Conservation (phyloP, 2,888 invertebrate genomes). For the Entomobrya proxima region DNA sequence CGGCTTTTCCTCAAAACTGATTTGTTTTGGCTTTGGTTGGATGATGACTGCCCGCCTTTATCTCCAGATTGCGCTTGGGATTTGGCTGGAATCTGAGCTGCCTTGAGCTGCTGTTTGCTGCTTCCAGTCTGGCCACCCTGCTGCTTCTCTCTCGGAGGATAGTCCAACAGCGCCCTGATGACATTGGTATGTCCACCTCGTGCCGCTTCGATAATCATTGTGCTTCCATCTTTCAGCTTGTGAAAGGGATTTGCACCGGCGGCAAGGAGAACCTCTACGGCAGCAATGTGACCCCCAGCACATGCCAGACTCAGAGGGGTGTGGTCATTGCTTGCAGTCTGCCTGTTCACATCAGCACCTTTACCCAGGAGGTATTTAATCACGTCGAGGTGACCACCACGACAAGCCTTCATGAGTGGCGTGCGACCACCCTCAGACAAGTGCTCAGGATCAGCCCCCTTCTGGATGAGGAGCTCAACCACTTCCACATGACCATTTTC, state of each 20-base stretch:
- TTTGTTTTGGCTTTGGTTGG: slow-evolving; percentile 73
- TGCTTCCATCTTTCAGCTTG: slow-evolving; percentile 98
- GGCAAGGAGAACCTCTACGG: slow-evolving; percentile 93
- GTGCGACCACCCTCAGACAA: slow-evolving; percentile 98
- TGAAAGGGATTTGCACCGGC: slow-evolving; percentile 97
- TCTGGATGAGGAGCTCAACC: slow-evolving; percentile 92
- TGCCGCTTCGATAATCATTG: slow-evolving; percentile 98
- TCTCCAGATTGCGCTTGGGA: slow-evolving; percentile 46
- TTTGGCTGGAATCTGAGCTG: slow-evolving; percentile 46
- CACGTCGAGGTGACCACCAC: slow-evolving; percentile 96
- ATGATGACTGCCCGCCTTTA: slow-evolving; percentile 34
- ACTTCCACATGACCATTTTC: slow-evolving; percentile 99
- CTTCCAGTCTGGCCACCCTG: slow-evolving; percentile 33
- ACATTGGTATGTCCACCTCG: slow-evolving; percentile 98
- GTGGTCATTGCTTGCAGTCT: slow-evolving; percentile 96
- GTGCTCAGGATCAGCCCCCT: slow-evolving; percentile 94
- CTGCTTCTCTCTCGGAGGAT: slow-evolving; percentile 76
- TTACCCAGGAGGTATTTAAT: slow-evolving; percentile 96
- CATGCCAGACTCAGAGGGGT: slow-evolving; percentile 97
- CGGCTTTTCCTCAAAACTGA: slow-evolving; percentile 75
- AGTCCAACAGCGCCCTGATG: slow-evolving; percentile 95
- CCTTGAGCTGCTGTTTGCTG: slow-evolving; percentile 62
- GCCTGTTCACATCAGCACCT: slow-evolving; percentile 89
- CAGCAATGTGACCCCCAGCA: slow-evolving; percentile 95
- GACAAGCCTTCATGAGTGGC: slow-evolving; percentile 88